Conservation (phyloP, 2,888 invertebrate species). For the Yponomeuta evonymella region DNA sequence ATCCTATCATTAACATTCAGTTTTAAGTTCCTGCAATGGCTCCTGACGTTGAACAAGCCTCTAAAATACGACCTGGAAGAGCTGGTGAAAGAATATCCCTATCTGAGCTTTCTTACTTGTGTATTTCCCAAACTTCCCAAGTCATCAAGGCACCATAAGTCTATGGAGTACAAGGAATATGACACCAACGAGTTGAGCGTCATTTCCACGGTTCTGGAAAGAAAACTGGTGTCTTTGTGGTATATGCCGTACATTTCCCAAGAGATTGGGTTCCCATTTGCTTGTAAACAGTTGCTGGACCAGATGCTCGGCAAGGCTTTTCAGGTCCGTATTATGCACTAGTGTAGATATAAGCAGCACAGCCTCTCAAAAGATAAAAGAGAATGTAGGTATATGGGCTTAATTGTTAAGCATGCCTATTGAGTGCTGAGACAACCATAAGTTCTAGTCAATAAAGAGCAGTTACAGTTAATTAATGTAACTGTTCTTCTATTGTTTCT, state of each 20-base stretch:
- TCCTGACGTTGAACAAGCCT: conserved; percentile 71
- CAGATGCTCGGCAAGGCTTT: conserved; percentile 67
- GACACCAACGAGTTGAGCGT: conserved; percentile 66
- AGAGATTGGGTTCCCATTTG: conserved; percentile 69
- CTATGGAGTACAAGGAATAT: conserved; percentile 47
- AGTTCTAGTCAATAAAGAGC: no score
- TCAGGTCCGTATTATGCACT: conserved; percentile 41
- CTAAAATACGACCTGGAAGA: conserved; percentile 57
- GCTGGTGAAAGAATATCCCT: conserved; percentile 43
- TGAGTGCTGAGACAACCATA: no score
- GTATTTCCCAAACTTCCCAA: conserved; percentile 39
- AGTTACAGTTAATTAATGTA: no score
- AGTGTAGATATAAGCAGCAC: no score
- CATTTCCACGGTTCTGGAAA: conserved; percentile 64
- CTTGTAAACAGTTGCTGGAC: conserved; percentile 69
- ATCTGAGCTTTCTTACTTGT: conserved; percentile 32
- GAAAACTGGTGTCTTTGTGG: conserved; percentile 67
- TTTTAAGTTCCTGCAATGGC: conserved; percentile 71
- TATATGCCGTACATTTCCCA: conserved; percentile 64
- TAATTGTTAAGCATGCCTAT: no score
- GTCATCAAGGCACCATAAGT: conserved; percentile 19
- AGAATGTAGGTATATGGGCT: no score
- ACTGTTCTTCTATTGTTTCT: no score
- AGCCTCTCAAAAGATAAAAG: no score
- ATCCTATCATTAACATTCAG: conserved; percentile 62